Conservation (phyloP, 2,113 vertebrate genomes). For the Vidua macroura region DNA sequence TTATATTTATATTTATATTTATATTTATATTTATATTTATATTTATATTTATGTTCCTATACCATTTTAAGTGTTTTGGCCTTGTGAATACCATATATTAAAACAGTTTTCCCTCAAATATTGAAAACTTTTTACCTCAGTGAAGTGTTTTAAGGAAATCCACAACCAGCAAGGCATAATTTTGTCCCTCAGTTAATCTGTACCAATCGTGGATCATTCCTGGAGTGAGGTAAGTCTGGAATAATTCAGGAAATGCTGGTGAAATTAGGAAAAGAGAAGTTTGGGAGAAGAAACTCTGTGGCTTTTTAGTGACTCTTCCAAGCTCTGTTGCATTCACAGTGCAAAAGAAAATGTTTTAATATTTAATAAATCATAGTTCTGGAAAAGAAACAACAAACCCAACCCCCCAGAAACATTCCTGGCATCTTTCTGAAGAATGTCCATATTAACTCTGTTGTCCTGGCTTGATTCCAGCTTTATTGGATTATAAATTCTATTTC, state of each 20-base stretch:
- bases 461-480: not conserved
- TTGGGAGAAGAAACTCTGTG: not conserved
- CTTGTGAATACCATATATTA: not conserved
- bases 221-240: not conserved
- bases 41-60: not conserved
- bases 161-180: not conserved
- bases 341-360: not conserved
- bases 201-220: not conserved
- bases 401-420: not conserved
- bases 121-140: not conserved
- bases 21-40: no score
- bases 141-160: not conserved
- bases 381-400: not conserved
- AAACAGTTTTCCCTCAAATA: not conserved
- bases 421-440: not conserved
- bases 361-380: not conserved
- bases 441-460: not conserved
- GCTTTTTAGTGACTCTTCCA: not conserved
- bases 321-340: not conserved
- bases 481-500: slow-evolving; percentile 8
- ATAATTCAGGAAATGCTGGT: not conserved
- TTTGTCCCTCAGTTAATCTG: not conserved
- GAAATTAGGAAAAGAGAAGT: not conserved
- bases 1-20: no score
- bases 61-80: not conserved